Evolutionary conservation across 2,113 vertebrate genomes (phyloP).

Genomic region (Cyanoderma ruficeps): DNA sequence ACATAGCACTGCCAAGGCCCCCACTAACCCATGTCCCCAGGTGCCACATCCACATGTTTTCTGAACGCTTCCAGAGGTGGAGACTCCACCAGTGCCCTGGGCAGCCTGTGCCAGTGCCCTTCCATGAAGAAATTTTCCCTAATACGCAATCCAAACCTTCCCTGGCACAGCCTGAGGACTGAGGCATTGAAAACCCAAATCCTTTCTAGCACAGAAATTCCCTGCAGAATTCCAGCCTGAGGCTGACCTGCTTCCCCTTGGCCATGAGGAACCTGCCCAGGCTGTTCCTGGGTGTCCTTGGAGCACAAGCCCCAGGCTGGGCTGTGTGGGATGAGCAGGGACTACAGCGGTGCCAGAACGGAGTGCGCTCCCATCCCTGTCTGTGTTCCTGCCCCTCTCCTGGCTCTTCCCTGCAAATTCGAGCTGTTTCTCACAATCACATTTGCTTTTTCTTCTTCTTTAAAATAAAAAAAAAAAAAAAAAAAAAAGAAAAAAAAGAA

Average conservation of each 20-base stretch:
- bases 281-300: not conserved
- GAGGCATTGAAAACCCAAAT: not conserved
- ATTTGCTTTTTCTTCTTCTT: not conserved
- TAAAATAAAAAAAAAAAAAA: not conserved
- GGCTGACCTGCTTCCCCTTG: not conserved
- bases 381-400: not conserved
- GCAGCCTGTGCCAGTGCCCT: not conserved
- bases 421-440: slow-evolving; percentile 3
- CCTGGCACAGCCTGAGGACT: not conserved
- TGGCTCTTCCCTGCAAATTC: not conserved
- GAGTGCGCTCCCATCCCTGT: not conserved
- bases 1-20: not conserved
- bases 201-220: not conserved
- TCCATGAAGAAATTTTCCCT: not conserved
- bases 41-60: not conserved
- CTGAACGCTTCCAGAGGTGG: not conserved
- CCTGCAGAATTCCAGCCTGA: not conserved
- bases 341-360: fast-evolving
- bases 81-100: not conserved
- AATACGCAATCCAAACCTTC: not conserved
- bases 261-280: not conserved
- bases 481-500: not conserved
- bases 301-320: not conserved
- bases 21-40: not conserved
- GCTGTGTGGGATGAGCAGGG: not conserved